Conservation (phyloP, 2,797 vertebrate species). For the Tiaroga cobitis region DNA sequence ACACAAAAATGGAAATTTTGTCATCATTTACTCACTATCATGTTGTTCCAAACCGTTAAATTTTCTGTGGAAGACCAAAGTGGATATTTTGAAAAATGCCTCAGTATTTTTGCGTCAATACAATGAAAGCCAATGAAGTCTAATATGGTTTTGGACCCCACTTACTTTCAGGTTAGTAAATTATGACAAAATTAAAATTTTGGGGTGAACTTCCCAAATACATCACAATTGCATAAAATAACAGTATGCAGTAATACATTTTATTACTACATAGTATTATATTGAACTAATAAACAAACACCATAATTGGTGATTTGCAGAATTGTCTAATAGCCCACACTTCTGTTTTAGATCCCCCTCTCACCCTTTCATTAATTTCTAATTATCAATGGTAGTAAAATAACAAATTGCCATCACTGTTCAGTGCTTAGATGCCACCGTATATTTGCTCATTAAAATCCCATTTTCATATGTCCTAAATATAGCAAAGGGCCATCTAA, state of each 20-base stretch:
- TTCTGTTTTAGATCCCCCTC: slow-evolving; percentile 43
- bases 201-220: background rate
- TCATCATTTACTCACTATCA: background rate
- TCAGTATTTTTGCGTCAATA: background rate
- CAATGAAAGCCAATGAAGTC: background rate
- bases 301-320: slow-evolving; percentile 14
- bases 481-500: slow-evolving; percentile 35
- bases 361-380: slow-evolving; percentile 63
- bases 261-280: too few species aligned
- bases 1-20: background rate
- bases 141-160: background rate
- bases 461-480: slow-evolving; percentile 51
- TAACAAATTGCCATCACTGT: slow-evolving; percentile 56
- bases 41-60: background rate
- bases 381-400: slow-evolving; percentile 67
- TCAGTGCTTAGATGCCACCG: slow-evolving; percentile 40
- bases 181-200: background rate
- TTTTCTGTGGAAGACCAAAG: background rate
- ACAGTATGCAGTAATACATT: too few species aligned
- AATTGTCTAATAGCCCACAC: slow-evolving; percentile 36
- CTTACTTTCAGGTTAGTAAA: background rate
- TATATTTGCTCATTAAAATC: slow-evolving; percentile 58
- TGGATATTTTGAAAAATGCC: background rate
- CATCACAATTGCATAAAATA: background rate
- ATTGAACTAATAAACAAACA: slow-evolving; percentile 36